Percentiles rank a stretch among this genome's conserved stretches.
Conservation (phyloP, 2,797 vertebrate species). For the Varecia variegata region DNA sequence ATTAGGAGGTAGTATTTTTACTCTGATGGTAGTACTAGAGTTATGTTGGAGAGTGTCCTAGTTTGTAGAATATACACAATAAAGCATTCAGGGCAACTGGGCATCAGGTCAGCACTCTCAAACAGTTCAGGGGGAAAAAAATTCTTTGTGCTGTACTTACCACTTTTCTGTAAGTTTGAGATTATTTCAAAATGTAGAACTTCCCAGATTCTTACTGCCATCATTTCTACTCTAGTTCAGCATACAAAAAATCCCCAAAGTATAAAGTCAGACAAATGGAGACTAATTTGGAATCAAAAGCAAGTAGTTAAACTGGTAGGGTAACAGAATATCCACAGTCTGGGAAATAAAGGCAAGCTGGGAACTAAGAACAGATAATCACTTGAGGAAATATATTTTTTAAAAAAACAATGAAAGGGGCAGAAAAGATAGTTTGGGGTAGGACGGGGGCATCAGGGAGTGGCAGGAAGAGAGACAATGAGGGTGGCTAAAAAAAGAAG, state of each 20-base stretch:
- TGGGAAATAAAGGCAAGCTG: not conserved
- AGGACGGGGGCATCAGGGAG: too few relatives aligned
- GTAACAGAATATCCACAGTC: constrained; percentile 18
- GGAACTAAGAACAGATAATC: not conserved
- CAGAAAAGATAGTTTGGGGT: too few relatives aligned
- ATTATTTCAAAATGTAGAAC: not conserved
- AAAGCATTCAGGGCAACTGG: not conserved
- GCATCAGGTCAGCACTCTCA: not conserved
- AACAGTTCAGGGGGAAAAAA: not conserved
- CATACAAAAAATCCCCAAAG: not conserved
- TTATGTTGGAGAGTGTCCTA: not conserved
- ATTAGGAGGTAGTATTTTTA: not conserved
- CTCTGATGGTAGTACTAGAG: not conserved
- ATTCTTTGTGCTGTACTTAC: not conserved
- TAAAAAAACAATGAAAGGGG: not conserved
- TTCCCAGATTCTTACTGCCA: not conserved
- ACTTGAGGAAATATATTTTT: not conserved
- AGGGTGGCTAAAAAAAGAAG: not conserved
- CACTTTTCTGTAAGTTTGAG: not conserved
- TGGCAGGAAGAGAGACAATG: not conserved
- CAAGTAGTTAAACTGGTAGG: not conserved
- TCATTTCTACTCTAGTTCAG: not conserved
- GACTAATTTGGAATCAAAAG: not conserved
- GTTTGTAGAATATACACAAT: not conserved
- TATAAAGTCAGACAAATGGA: not conserved